Percentiles rank a stretch among this genome's conserved stretches.
These are phyloP conservation scores for Trialeurodes vaporariorum DNA, from an alignment of 1,140 invertebrate genomes.

Conservation along the genomic window DNA sequence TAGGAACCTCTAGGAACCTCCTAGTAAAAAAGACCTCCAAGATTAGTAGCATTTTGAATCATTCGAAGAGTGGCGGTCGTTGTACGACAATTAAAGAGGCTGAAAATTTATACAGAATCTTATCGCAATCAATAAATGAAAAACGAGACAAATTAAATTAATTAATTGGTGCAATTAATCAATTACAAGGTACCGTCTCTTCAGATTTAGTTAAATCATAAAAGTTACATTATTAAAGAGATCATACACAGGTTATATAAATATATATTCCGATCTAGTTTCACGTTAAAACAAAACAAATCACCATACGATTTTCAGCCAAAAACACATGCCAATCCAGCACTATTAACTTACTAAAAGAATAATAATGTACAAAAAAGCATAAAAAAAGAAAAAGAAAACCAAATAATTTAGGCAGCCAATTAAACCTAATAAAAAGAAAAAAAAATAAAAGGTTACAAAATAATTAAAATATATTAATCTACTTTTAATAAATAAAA, in stretches of 20 bases:
- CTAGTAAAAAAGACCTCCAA: no score
- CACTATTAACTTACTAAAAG: neutral
- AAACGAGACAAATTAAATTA: no score
- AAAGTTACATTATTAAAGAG: neutral
- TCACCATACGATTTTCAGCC: neutral
- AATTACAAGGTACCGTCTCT: no score
- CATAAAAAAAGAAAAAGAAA: neutral
- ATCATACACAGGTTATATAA: neutral
- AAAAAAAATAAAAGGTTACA: neutral
- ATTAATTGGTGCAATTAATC: no score
- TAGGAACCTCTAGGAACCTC: no score
- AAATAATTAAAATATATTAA: neutral
- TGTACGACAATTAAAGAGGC: no score
- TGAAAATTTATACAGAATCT: no score
- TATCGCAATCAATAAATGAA: no score
- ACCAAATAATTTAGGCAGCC: neutral
- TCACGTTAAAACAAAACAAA: neutral
- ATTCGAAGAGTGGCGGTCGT: no score
- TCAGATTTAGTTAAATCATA: no score
- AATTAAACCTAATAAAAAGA: neutral
- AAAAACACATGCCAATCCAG: neutral
- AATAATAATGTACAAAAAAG: neutral
- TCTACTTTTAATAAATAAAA: neutral
- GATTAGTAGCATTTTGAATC: no score
- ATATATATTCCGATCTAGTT: neutral